Evolutionary conservation across 2,797 vertebrate genomes (phyloP), one percentile per base, ranked within the genome.

Genomic region (Spea hammondii): DNA sequence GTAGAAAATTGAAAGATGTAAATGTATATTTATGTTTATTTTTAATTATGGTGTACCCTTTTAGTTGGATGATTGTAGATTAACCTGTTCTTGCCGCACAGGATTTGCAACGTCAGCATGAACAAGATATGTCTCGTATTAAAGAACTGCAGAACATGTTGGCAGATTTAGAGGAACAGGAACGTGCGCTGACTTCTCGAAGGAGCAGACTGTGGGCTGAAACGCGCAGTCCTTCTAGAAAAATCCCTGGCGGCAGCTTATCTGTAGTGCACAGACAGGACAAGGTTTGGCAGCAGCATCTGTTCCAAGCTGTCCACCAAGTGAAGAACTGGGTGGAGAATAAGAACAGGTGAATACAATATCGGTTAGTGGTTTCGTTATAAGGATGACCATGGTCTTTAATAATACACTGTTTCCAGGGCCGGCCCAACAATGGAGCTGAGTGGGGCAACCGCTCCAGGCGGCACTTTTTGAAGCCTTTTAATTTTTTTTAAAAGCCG

Each of bases 81-180:
- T 4, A 53, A 6, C 65, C 5, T 60, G 55, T 84, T 82, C 46
- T 69, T 55, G 5, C n/a, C 82, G 78, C 97, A 95, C 80, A 91
- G 74, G 94, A 95, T 83, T 74, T 97, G 81, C 94, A 97, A 86
- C n/a, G 82, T 45, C 90, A 95, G 72, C 92, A 90, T 72, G 90
- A 94, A 79, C 91, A 92, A 53, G 95, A 98, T 72, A 91, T 91
- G 84, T 93, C 94, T 82, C 94, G 89, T 45, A 89, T 96, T 82
- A 88, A 91, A 87, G 93, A 95, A 79, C 90, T 98, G 54, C 95
- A 97, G 87, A 89, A 83, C 74, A 91, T 88, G 0, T 83, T 96
- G 62, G 73, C 89, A 6, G 86, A 90, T 13, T 85, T 96, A 82
- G 87, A 93, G 82, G 86, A 88, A 80, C 90, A 87, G 55, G 90